Base-by-base conservation (phyloP, 2,888 invertebrate genomes). In the Petrolisthes cinctipes region DNA sequence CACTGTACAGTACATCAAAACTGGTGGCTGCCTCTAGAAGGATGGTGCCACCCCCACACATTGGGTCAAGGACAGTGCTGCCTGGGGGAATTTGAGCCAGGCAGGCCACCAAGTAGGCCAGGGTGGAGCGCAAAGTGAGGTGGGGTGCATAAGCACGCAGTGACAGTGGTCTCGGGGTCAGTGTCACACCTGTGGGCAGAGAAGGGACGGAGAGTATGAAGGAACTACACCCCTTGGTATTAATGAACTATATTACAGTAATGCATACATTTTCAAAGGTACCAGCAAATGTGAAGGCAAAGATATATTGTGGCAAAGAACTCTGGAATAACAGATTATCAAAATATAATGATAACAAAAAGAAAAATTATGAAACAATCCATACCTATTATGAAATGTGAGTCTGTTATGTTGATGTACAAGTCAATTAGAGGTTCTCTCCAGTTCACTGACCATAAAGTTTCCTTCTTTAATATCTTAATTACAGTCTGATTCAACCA, bases 61-160 rank as follows among this genome's bases (percentile, higher is more conserved):
- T 89, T 20, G 89, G 89, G 75, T 89, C 89, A 20, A 89, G 78
- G 53, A 89, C 53, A 53, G 53, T 82, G 80, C 37, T 37, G 57
- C 11, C 23, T 6, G 23, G 61, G 17, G 80, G 80, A 23, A 81
- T 9, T 14, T 61, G 76, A n/a, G 87, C 82, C 14, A 82, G 61
- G 53, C 57, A 82, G 51, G 86, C 75, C 85, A 89, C 84, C 57
- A 89, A 51, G 82, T 82, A 68, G 23, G 82, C 83, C 5, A 89
- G 51, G 7, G 89, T 87, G 23, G 89, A 85, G 11, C 89, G 82
- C n/a, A 89, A 80, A 0, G 82, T 83, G 1, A 89, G 78, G 80
- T 89, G 89, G 6, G 89, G 84, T 53, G 87, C 87, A 66, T 89
- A 89, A 54, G 75, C 66, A 7, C 89, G 87, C 14, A 89, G 85